These are phyloP conservation scores for Buathra laborator DNA, from an alignment of 2,888 invertebrate genomes.

Conservation along the genomic window DNA sequence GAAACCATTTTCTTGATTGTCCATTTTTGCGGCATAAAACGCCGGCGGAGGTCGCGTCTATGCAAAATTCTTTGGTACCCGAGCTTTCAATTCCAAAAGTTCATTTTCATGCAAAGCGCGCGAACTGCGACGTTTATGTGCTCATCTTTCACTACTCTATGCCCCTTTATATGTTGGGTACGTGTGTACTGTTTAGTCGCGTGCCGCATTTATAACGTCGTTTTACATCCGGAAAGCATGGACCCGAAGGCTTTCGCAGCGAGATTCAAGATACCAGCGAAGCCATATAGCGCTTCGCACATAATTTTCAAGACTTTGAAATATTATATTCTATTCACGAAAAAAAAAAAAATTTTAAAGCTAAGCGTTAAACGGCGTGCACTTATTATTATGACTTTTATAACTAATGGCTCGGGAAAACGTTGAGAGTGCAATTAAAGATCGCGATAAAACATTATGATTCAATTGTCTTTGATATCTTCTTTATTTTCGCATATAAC, in stretches of 20 bases:
- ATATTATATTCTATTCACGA: not conserved
- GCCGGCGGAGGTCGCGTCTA: not conserved
- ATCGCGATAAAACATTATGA: not conserved
- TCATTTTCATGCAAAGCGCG: slow-evolving; percentile 76
- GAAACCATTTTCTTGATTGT: slow-evolving; percentile 34
- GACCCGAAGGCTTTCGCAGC: slow-evolving; percentile 8
- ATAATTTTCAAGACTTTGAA: slow-evolving; percentile 12
- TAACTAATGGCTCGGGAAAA: slow-evolving; percentile 2
- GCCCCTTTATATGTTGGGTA: slow-evolving; percentile 25
- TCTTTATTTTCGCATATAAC: not conserved
- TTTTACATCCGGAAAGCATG: slow-evolving; percentile 6
- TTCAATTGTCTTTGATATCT: slow-evolving; percentile 4
- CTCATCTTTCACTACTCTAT: slow-evolving; percentile 6
- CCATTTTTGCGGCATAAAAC: not conserved
- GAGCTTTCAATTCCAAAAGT: slow-evolving; percentile 72
- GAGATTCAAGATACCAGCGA: slow-evolving; percentile 14
- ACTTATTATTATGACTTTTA: slow-evolving; percentile 6
- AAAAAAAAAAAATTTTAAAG: not conserved
- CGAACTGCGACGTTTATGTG: slow-evolving; percentile 57
- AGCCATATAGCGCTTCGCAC: not conserved
- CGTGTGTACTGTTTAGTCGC: slow-evolving; percentile 66
- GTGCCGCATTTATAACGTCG: slow-evolving; percentile 57
- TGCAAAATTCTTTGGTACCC: slow-evolving; percentile 37
- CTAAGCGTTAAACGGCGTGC: not conserved
- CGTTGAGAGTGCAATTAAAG: slow-evolving; percentile 8